These are phyloP conservation scores for Ia io DNA, from an alignment of 2,113 vertebrate genomes.

Conservation along the genomic window DNA sequence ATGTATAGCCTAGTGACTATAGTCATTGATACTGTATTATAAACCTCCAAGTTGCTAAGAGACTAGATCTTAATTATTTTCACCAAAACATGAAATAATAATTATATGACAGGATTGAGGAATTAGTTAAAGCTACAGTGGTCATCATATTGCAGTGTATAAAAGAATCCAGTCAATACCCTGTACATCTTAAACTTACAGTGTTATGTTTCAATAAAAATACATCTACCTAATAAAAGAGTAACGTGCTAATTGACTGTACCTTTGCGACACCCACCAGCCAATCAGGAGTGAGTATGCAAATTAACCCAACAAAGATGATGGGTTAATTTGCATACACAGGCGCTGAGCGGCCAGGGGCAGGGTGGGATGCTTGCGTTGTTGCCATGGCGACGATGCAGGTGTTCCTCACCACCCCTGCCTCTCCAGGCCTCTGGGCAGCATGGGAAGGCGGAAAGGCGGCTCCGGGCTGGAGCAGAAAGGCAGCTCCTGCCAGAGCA, in stretches of 20 bases:
- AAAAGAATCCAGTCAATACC: rapidly evolving
- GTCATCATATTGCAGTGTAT: rapidly evolving
- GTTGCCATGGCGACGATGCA: too few species aligned
- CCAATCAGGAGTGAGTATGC: too few species aligned
- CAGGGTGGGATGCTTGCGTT: rapidly evolving
- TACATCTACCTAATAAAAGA: neutral
- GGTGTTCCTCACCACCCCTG: too few species aligned
- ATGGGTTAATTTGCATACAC: too few species aligned
- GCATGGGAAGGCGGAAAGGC: too few species aligned
- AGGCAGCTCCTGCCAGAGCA: too few species aligned
- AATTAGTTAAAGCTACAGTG: rapidly evolving
- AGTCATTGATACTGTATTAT: neutral
- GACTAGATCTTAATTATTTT: neutral
- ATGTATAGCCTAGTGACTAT: rapidly evolving
- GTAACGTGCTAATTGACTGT: too few species aligned
- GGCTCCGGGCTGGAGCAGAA: too few species aligned
- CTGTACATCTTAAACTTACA: neutral
- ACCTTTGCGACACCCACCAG: too few species aligned
- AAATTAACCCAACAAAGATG: too few species aligned
- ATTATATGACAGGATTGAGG: rapidly evolving
- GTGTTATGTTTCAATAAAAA: neutral
- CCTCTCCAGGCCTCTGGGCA: too few species aligned
- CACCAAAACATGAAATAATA: neutral
- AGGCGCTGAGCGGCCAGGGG: too few species aligned
- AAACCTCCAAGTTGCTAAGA: neutral